Evolutionary conservation across 2,797 vertebrate species (phyloP), one percentile per base, ranked within the genome.

Genomic region (Brachyrhaphis roseni): DNA sequence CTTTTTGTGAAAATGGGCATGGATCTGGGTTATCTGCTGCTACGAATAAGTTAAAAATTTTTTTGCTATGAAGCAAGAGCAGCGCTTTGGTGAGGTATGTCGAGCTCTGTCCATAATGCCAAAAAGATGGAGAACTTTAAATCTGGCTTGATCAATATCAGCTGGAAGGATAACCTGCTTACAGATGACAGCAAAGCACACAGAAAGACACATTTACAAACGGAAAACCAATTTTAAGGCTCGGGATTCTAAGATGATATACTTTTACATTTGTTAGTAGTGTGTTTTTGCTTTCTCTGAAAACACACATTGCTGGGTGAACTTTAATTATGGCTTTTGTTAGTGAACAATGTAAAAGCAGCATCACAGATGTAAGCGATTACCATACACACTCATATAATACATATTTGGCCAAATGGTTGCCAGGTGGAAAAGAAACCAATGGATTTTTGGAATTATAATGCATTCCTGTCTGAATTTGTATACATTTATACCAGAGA

Each of bases 1-100:
- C 31, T 57, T 71, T 81, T 71, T 81, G 16, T 73, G 76, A 75
- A 49, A 0, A 43, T 71, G 46, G 76, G 71, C 46, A 76, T 70
- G 71, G 74, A 10, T 75, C 31, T 23, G 34, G 46, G n/a, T 34
- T 20, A 28, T 59, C 39, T 45, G 39, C 39, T 45, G 39, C 55
- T 11, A 4, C 2, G 12, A 62, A 62, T 53, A 55, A 53, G 1
- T 15, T 5, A 12, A 53, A 39, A 5, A 16, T 26, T 36, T n/a
- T 43, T 1, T 49, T 7, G 8, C 53, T 43, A 15, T 43, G 36
- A 75, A 75, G 13, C 1, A 57, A 57, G 49, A 36, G 49, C 26
- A 23, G n/a, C 15, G 34, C 26, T 64, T 77, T 77, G 20, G 75
- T 53, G 47, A 28, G 76, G 20, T 39, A 49, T 59, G 47, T 6